Conservation (phyloP, 2,888 invertebrate genomes). For the Leptinotarsa haldemani region DNA sequence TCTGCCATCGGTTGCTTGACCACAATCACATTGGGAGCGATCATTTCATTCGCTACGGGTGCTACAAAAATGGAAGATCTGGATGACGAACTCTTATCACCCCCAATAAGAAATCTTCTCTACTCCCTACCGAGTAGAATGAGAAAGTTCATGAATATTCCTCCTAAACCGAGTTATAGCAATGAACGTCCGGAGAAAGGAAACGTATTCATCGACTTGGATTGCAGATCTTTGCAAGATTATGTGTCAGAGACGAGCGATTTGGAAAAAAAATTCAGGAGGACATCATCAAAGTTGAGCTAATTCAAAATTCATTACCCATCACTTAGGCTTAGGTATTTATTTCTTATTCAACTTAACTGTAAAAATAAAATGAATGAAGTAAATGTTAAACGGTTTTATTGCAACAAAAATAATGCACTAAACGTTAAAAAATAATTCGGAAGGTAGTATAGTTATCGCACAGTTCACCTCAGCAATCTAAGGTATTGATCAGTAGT, state of each 20-base stretch:
- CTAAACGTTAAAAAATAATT: too few species aligned
- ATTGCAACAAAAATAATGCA: too few species aligned
- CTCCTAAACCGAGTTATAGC: conserved; percentile 49
- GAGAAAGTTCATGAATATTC: conserved; percentile 64
- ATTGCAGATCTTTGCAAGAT: neutral
- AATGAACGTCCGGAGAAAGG: conserved; percentile 42
- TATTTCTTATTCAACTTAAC: neutral
- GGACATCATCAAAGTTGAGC: conserved; percentile 4
- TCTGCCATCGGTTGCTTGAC: conserved; percentile 82
- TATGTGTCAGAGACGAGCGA: neutral
- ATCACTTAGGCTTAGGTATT: neutral
- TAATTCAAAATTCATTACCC: neutral
- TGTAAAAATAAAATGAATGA: too few species aligned
- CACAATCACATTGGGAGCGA: conserved; percentile 78
- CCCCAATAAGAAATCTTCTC: conserved; percentile 72
- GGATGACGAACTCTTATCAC: conserved; percentile 76
- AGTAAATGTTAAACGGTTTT: too few species aligned
- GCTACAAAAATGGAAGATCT: conserved; percentile 72
- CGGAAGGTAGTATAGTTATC: too few species aligned
- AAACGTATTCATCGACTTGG: neutral
- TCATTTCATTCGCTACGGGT: conserved; percentile 78
- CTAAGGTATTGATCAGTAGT: too few species aligned
- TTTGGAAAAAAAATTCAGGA: neutral
- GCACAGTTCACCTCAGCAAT: too few species aligned
- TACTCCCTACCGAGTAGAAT: conserved; percentile 67